Conservation (phyloP, 2,888 invertebrate genomes). For the Eupelmus urozonus region DNA sequence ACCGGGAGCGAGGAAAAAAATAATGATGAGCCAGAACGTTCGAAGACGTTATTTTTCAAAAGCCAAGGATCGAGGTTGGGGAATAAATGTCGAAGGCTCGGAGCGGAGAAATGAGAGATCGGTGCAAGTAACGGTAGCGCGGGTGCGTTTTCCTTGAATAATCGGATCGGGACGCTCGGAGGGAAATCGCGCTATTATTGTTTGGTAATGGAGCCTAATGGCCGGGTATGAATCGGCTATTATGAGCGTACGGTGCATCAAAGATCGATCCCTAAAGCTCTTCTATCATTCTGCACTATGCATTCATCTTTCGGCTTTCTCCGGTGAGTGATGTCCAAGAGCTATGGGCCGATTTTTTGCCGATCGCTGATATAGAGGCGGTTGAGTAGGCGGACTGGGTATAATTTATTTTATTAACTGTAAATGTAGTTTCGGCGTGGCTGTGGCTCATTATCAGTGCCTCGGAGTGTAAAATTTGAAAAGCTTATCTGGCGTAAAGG, state of each 20-base stretch:
- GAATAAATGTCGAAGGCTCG: background rate
- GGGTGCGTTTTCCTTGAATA: background rate
- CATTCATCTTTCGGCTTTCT: background rate
- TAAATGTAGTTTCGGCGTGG: no score
- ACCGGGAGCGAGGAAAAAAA: no score
- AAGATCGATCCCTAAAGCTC: no score
- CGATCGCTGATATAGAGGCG: no score
- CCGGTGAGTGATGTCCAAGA: background rate
- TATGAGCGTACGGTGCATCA: background rate
- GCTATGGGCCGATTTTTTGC: background rate
- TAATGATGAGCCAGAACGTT: no score
- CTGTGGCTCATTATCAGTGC: no score
- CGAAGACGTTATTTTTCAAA: no score
- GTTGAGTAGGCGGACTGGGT: no score
- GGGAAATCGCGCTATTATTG: slow-evolving; percentile 35
- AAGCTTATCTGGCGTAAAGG: background rate
- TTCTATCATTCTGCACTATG: no score
- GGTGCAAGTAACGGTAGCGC: slow-evolving; percentile 38
- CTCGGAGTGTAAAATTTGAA: background rate
- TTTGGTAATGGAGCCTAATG: slow-evolving; percentile 24
- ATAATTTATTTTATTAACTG: no score
- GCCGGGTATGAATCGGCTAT: background rate
- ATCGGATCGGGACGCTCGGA: background rate
- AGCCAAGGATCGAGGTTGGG: no score
- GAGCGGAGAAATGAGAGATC: background rate